phyloP scores from a whole-genome alignment of 2,888 invertebrate genomes.

The Mamestra brassicae region DNA sequence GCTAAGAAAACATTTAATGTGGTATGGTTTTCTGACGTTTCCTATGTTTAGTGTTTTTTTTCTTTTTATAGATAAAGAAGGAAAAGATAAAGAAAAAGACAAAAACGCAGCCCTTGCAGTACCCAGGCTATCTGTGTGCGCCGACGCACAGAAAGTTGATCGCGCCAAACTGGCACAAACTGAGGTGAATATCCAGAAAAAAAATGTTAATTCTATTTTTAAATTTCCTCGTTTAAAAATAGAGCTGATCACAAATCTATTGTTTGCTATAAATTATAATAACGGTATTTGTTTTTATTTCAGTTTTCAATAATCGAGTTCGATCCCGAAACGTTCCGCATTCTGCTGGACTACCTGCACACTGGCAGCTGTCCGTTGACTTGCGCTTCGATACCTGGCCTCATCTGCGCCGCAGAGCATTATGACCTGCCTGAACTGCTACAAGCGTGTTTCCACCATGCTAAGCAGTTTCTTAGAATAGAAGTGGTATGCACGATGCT shows the following conservation, averaged over 20 bases:
- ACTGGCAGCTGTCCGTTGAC: slow-evolving; percentile 98
- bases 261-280: slow-evolving; percentile 13
- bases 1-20: not conserved
- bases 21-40: not conserved
- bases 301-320: slow-evolving; percentile 98
- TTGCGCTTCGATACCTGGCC: slow-evolving; percentile 97
- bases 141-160: slow-evolving; percentile 98
- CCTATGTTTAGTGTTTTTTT: not conserved
- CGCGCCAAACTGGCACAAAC: slow-evolving; percentile 97
- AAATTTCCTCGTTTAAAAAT: slow-evolving; percentile 35
- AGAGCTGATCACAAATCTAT: slow-evolving; percentile 15
- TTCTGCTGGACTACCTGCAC: slow-evolving; percentile 97
- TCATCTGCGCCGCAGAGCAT: slow-evolving; percentile 98
- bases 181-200: slow-evolving; percentile 91
- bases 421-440: slow-evolving; percentile 97
- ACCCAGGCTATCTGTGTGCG: slow-evolving; percentile 97
- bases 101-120: slow-evolving; percentile 95
- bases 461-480: slow-evolving; percentile 97
- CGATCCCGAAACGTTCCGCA: slow-evolving; percentile 98
- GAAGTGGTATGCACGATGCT: slow-evolving; percentile 98
- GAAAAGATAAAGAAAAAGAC: slow-evolving; percentile 95
- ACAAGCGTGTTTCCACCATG: slow-evolving; percentile 98
- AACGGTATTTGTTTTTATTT: slow-evolving; percentile 67
- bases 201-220: slow-evolving; percentile 18
- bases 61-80: slow-evolving; percentile 93